Evolutionary conservation across 1,140 invertebrate genomes (phyloP), one percentile per base, ranked within the genome.

Genomic region (Leguminivora glycinivorella): DNA sequence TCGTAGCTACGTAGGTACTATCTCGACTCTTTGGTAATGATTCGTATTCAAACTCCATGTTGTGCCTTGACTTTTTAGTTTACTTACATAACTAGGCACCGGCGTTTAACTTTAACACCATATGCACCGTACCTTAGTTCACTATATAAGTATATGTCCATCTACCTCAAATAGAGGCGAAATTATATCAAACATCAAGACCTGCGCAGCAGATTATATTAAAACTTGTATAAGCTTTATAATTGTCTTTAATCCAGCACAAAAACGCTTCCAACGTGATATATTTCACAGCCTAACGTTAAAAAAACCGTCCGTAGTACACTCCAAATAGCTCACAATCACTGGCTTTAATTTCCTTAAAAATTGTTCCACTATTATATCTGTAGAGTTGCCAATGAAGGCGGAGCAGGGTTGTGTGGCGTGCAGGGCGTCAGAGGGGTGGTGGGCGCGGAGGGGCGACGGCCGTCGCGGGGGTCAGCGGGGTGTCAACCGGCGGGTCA

Each of bases 371-470:
- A 38, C 34, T 38, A 38, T 74, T 75, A 79, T 74, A 79, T 85
- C 77, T 89, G 87, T 63, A 88, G 70, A 3, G 87, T 78, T 31
- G 85, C 80, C 26, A 87, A 75, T 26, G 84, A 78, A 0, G 80
- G 76, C 4, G 82, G 76, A 22, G 73, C 75, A 26, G 79, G 72
- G 67, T 70, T 77, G 25, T 80, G 79, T 1, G 88, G 85, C 1
- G 85, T 86, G 26, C 85, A 78, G 0, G 88, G 88, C 0, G 88
- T 85, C 25, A 84, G 75, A 2, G 88, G 88, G 0, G 87, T 85
- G 14, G 79, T 71, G 56, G 86, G 80, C 0, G 80, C 70, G 2
- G 85, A 84, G 9, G 81, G 2, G 88, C 58, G 25, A 63, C 58
- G 14, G 81, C 75, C 2, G 82, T 77, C 29, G 75, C 78, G 47